These are phyloP conservation scores for Camponotus vicinus DNA, from an alignment of 1,140 invertebrate species.

Conservation along the genomic window DNA sequence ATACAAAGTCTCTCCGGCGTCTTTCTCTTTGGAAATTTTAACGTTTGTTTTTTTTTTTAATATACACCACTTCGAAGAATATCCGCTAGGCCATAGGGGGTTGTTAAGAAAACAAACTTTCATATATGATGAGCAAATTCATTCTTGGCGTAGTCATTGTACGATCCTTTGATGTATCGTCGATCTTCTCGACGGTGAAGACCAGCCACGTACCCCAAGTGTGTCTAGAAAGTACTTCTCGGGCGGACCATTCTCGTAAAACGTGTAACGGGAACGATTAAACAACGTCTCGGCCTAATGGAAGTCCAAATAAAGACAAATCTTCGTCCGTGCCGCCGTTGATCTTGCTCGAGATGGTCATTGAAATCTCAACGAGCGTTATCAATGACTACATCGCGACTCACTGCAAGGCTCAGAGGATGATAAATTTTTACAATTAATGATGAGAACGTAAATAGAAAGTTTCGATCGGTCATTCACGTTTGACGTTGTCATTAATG, in stretches of 20 bases:
- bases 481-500: slow-evolving; percentile 21
- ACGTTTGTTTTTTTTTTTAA: not conserved
- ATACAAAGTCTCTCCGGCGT: slow-evolving; percentile 25
- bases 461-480: slow-evolving; percentile 17
- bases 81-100: not conserved
- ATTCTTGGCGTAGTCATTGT: slow-evolving; percentile 39
- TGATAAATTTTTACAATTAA: slow-evolving; percentile 40
- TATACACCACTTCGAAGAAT: not conserved
- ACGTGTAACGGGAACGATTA: slow-evolving; percentile 69
- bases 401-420: not conserved
- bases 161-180: slow-evolving; percentile 69
- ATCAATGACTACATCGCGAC: slow-evolving; percentile 47
- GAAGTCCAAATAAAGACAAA: slow-evolving; percentile 71
- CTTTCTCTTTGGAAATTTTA: slow-evolving; percentile 32
- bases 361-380: slow-evolving; percentile 42
- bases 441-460: slow-evolving; percentile 51
- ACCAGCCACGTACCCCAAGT: slow-evolving; percentile 29
- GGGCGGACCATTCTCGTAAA: slow-evolving; percentile 65
- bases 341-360: slow-evolving; percentile 29
- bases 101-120: slow-evolving; percentile 59
- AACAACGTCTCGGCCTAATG: slow-evolving; percentile 61
- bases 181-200: slow-evolving; percentile 45
- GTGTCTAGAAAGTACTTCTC: slow-evolving; percentile 67
- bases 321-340: slow-evolving; percentile 33
- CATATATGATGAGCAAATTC: slow-evolving; percentile 52